Evolutionary conservation across 2,797 vertebrate genomes (phyloP), one percentile per base, ranked within the genome.

Genomic region (Sebastes minor): DNA sequence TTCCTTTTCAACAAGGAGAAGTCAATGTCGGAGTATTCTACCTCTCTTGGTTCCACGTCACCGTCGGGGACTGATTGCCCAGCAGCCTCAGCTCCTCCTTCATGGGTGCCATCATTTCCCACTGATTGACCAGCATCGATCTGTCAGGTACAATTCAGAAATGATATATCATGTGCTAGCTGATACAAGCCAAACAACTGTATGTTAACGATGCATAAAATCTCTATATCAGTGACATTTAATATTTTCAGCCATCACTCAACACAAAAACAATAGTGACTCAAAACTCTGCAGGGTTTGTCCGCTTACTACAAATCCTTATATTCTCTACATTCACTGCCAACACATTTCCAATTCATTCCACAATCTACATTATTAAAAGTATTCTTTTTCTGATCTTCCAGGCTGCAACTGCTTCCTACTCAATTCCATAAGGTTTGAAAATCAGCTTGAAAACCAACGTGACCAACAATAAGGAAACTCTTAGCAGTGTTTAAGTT

Each of bases 21-120:
- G 71, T 94, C 22, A 2, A 95, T 90, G 38, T 76, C 0, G 0
- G 95, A 91, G 32, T 95, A 95, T 28, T 91, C 86, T 1, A 78
- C 68, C 0, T 95, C 94, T 55, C 16, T 68, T 4, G 23, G 49
- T 66, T 52, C 28, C 46, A 46, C 27, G 0, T 53, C 32, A 1
- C 5, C 6, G 1, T 46, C 28, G 6, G 13, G n/a, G 8, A 20
- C 30, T 3, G 49, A 30, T 0, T 18, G 42, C 2, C 10, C 78
- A 20, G 10, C 46, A 25, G 56, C 69, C 20, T 53, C 68, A 20
- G 38, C 71, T 53, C 38, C 73, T 30, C 4, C 68, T 2, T 57
- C 53, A 20, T 53, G 25, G 27, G 30, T 83, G 12, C 62, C 38
- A n/a, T 83, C 32, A 12, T 65, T 68, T 9, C 22, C 79, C 20